Percentiles rank a stretch among this genome's conserved stretches.
These are phyloP conservation scores for Hylaea fasciaria DNA, from an alignment of 2,888 invertebrate species.

Conservation along the genomic window DNA sequence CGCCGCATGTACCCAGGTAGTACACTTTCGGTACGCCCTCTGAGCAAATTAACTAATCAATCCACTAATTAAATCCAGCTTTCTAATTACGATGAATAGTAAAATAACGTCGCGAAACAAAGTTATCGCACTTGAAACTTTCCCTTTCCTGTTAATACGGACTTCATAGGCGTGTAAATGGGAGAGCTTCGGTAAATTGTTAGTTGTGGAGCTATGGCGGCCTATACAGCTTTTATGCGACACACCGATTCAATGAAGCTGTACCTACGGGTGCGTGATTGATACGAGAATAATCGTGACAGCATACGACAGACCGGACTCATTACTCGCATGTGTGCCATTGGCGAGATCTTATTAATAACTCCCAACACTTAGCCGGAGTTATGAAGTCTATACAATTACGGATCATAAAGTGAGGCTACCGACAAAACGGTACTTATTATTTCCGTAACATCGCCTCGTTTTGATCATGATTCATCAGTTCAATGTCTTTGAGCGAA, in stretches of 20 bases:
- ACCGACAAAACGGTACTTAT: conserved; percentile 47
- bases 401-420: conserved; percentile 43
- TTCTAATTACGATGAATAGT: conserved; percentile 12
- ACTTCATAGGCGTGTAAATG: conserved; percentile 34
- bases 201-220: conserved; percentile 27
- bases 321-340: conserved; percentile 41
- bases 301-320: conserved; percentile 40
- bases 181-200: conserved; percentile 25
- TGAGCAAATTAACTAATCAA: conserved; percentile 73
- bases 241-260: conserved; percentile 30
- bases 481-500: conserved; percentile 42
- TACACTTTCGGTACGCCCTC: conserved; percentile 99
- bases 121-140: conserved; percentile 32
- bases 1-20: conserved; percentile 99
- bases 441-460: conserved; percentile 48
- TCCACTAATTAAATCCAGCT: conserved; percentile 15
- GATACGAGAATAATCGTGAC: conserved; percentile 43
- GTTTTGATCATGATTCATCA: conserved; percentile 48
- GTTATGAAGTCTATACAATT: conserved; percentile 44
- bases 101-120: conserved; percentile 23
- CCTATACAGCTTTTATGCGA: conserved; percentile 25
- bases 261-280: conserved; percentile 33
- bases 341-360: conserved; percentile 42
- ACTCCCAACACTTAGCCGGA: conserved; percentile 36
- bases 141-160: conserved; percentile 36